A percentile compares a stretch with the other conserved stretches of the same genome.
Conservation (phyloP, 2,113 vertebrate species). For the Polypterus bichir region DNA sequence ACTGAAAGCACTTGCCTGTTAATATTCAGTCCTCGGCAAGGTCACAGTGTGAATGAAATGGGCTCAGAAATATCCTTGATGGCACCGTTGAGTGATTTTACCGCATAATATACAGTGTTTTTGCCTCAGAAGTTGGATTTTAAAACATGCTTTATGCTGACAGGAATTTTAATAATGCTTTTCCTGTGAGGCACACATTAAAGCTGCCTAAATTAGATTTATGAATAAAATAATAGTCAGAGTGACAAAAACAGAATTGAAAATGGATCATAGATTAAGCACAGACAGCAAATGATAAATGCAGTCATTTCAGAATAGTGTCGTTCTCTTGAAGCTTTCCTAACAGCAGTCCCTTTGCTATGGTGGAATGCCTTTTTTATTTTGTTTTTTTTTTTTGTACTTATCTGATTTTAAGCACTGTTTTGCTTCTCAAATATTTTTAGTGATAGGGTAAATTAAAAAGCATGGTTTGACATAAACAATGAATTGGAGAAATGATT, state of each 20-base stretch:
- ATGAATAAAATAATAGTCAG: neutral
- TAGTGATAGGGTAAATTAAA: too few relatives aligned
- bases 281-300: constrained; percentile 14
- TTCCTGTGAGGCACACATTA: neutral
- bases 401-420: neutral
- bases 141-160: neutral
- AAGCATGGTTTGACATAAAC: too few relatives aligned
- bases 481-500: too few relatives aligned
- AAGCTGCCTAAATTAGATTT: neutral
- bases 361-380: constrained; percentile 13
- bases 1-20: too few relatives aligned
- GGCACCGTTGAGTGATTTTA: too few relatives aligned
- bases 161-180: neutral
- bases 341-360: constrained; percentile 26
- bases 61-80: too few relatives aligned
- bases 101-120: too few relatives aligned
- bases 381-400: neutral
- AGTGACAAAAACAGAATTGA: neutral
- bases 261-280: constrained; percentile 14
- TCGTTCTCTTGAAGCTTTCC: too few relatives aligned
- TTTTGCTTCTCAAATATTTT: too few relatives aligned
- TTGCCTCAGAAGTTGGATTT: too few relatives aligned
- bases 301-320: neutral
- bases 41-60: too few relatives aligned
- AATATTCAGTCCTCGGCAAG: too few relatives aligned